These are phyloP conservation scores for Lindbergichthys nudifrons DNA, from an alignment of 2,797 vertebrate genomes.

Conservation along the genomic window DNA sequence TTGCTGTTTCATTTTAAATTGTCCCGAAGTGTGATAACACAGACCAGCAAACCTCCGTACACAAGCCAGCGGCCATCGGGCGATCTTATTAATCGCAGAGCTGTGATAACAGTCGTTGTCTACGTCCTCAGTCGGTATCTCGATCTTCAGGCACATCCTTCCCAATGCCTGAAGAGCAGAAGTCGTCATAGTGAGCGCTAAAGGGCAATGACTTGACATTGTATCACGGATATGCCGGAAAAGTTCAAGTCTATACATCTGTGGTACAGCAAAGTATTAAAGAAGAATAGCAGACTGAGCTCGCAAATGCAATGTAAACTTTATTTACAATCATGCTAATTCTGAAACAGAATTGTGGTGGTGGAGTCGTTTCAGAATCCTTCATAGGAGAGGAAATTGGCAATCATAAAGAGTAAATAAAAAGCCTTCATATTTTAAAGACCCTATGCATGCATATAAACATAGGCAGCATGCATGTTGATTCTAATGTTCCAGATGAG, in stretches of 20 bases:
- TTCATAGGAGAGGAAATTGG: background rate
- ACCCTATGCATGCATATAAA: background rate
- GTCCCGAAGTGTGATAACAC: conserved; percentile 72
- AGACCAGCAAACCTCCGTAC: conserved; percentile 61
- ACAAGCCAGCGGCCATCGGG: conserved; percentile 58
- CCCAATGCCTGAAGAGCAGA: conserved; percentile 60
- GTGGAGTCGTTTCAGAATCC: background rate
- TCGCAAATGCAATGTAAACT: conserved; percentile 9
- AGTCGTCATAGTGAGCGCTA: conserved; percentile 40
- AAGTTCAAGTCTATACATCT: conserved; percentile 61
- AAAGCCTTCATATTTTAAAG: background rate
- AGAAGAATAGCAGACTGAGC: background rate
- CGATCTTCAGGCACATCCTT: conserved; percentile 70
- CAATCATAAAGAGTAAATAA: background rate
- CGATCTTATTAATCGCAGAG: conserved; percentile 70
- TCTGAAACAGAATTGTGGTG: background rate
- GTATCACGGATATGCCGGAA: conserved; percentile 57
- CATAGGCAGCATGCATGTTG: background rate
- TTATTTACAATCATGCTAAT: conserved; percentile 11
- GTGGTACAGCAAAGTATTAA: conserved; percentile 11
- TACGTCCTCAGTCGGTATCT: conserved; percentile 70
- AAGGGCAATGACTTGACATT: conserved; percentile 42
- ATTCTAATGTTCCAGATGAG: conserved; percentile 21
- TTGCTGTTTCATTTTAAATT: conserved; percentile 73
- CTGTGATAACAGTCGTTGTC: conserved; percentile 68